phyloP scores from a whole-genome alignment of 2,888 invertebrate genomes.

The Rugalucina vietnamica region DNA sequence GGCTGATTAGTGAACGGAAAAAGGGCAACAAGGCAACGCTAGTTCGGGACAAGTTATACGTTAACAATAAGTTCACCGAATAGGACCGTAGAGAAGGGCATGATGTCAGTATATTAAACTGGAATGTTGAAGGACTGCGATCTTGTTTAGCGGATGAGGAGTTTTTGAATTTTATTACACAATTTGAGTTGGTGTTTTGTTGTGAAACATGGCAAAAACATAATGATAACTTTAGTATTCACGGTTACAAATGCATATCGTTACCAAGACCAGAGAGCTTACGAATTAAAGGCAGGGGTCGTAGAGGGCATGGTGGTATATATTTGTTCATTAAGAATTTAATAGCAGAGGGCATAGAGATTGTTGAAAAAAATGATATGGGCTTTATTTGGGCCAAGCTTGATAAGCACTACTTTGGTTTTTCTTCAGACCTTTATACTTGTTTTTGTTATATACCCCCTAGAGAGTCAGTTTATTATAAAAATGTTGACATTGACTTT shows the following conservation, averaged over 20 bases:
- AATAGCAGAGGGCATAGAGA: not conserved
- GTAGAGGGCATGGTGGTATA: not conserved
- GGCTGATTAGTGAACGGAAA: not conserved
- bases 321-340: not conserved
- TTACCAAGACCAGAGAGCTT: not conserved
- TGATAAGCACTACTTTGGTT: not conserved
- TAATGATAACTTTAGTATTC: constrained; percentile 8
- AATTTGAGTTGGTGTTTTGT: constrained; percentile 24
- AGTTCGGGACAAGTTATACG: not conserved
- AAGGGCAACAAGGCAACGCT: not conserved
- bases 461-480: constrained; percentile 26
- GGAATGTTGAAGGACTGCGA: constrained; percentile 28
- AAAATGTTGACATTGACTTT: not conserved
- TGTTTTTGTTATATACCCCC: constrained; percentile 32
- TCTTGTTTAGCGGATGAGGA: constrained; percentile 20
- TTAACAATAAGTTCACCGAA: not conserved
- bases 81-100: constrained; percentile 10
- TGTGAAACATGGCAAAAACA: constrained; percentile 25
- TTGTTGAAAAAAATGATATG: not conserved
- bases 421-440: not conserved
- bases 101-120: constrained; percentile 2
- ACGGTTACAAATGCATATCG: constrained; percentile 18
- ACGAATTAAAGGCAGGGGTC: not conserved
- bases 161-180: constrained; percentile 16
- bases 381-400: constrained; percentile 21